Evolutionary conservation across 1,140 invertebrate genomes (phyloP), one percentile per base, ranked within the genome.

Genomic region (Bombus breviceps): DNA sequence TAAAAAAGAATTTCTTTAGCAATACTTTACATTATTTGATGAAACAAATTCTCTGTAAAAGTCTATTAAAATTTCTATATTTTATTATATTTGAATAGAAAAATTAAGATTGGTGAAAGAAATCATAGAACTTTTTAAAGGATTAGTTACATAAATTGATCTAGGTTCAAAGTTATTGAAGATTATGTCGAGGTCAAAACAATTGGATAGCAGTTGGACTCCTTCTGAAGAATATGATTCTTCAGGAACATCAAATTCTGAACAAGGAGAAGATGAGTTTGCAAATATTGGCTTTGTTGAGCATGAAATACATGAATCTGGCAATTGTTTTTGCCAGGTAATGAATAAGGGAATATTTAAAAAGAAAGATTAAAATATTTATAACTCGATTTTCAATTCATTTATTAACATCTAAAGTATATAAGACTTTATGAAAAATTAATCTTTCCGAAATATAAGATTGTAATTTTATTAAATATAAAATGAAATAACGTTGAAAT

Each of bases 181-280:
- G 82, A 92, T 91, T 59, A 91, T 92, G 13, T 94, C 93, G 39
- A 94, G 93, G 34, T 92, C 93, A 57, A 95, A 95, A 73, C 92
- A 87, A 64, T 94, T 92, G 92, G 90, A 93, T 71, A 90, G 85
- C 84, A 86, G 90, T 39, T 95, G 94, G 94, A 94, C 91, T 37
- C 90, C 92, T 22, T 92, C 93, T 47, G 94, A 94, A 73, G 87
- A 87, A 4, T 93, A 94, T 85, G 94, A 94, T 57, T 94, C 94
- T 39, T 93, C 92, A 2, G 94, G 88, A 57, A 93, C 93, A 15
- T 94, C 94, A 12, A 93, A 93, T 47, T 93, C 93, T 28, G 93
- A 94, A 41, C 84, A 78, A 69, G 89, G 81, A 74, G 80, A 82
- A 34, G n/a, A 82, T 64, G 53, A 82, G 18, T 34, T 62, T 64